phyloP scores from a whole-genome alignment of 2,888 invertebrate species.

The Eledone cirrhosa region DNA sequence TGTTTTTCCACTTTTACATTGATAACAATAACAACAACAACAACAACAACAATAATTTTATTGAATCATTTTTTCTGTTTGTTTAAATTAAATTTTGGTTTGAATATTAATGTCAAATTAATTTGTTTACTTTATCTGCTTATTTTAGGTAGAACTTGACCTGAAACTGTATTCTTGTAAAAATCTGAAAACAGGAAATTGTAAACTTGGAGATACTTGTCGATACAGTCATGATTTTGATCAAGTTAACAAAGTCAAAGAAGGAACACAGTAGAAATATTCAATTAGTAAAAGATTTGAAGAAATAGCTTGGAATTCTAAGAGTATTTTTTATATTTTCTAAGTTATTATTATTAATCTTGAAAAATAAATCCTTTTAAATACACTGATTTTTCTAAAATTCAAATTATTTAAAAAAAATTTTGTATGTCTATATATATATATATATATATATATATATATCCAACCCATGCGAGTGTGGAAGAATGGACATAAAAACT shows the following conservation, averaged over 20 bases:
- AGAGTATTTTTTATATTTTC: no score
- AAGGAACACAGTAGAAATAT: background rate
- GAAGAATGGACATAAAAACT: no score
- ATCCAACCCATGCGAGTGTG: no score
- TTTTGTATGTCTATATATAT: no score
- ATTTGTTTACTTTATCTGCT: background rate
- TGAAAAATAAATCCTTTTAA: no score
- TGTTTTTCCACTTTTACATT: background rate
- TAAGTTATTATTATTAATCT: no score
- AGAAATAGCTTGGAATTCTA: background rate
- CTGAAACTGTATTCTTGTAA: constrained; percentile 18
- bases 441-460: no score
- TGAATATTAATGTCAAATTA: no score
- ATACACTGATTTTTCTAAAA: background rate
- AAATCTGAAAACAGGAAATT: background rate
- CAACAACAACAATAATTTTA: background rate
- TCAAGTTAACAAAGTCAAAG: background rate
- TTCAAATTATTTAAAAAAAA: no score
- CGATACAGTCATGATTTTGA: constrained; percentile 7
- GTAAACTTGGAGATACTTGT: background rate
- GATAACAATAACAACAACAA: no score
- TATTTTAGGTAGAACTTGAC: background rate
- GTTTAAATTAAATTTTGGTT: background rate
- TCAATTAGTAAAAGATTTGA: background rate
- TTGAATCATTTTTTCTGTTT: background rate